phyloP scores from a whole-genome alignment of 2,797 vertebrate genomes.

The Bryconaethiops microstoma region DNA sequence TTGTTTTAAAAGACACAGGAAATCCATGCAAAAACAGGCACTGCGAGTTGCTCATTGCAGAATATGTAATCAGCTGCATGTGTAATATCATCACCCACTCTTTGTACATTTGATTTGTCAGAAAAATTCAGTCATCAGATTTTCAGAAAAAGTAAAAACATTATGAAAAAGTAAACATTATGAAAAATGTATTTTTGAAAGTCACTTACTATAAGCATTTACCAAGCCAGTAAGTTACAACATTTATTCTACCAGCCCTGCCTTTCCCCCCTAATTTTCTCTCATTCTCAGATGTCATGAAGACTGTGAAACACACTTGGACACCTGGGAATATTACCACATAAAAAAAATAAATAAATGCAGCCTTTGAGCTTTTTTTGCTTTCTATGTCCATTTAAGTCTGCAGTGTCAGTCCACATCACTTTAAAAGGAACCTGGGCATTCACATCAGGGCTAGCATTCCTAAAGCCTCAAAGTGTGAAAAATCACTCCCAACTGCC shows the following conservation, averaged over 20 bases:
- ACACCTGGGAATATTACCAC: constrained; percentile 19
- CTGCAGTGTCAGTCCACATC: constrained; percentile 12
- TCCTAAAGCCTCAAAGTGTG: background rate
- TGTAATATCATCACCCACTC: too few species aligned
- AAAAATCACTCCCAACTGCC: constrained; percentile 5
- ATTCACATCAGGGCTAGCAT: background rate
- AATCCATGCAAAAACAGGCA: too few species aligned
- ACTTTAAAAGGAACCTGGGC: constrained; percentile 10
- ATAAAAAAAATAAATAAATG: constrained; percentile 6
- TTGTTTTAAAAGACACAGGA: too few species aligned
- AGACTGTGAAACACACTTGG: constrained; percentile 22
- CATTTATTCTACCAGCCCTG: too few species aligned
- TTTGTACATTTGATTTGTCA: too few species aligned
- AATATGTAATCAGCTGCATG: too few species aligned
- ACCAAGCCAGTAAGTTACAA: too few species aligned
- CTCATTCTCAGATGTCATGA: constrained; percentile 12
- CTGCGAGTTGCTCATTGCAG: too few species aligned
- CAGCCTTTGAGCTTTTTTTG: constrained; percentile 1
- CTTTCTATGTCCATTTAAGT: constrained; percentile 2
- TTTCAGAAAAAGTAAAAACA: too few species aligned
- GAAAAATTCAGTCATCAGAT: too few species aligned
- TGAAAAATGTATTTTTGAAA: background rate
- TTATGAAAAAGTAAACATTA: too few species aligned
- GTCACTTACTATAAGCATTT: too few species aligned
- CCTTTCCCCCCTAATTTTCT: background rate